These are phyloP conservation scores for Gymnoscopelus microlampas DNA, from an alignment of 2,797 vertebrate genomes.

Conservation along the genomic window DNA sequence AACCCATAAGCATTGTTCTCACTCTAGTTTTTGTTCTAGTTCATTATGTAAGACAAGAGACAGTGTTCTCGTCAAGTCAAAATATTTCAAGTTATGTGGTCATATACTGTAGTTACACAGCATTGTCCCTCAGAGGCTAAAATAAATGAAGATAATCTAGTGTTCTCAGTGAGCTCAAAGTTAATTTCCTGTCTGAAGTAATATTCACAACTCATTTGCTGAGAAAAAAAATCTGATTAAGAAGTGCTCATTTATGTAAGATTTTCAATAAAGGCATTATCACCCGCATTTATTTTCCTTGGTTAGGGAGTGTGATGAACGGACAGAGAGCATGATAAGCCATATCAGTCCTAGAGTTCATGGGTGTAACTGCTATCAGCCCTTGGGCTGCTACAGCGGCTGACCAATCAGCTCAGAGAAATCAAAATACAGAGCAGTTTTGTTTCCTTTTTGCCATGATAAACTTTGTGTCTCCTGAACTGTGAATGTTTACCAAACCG, in stretches of 20 bases:
- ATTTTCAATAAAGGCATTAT: no score
- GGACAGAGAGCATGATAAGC: no score
- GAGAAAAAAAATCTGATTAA: slow-evolving; percentile 12
- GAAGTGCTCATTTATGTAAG: neutral
- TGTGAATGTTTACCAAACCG: no score
- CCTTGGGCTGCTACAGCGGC: no score
- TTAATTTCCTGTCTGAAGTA: slow-evolving; percentile 66
- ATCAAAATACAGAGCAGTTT: no score
- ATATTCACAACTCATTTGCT: slow-evolving; percentile 60
- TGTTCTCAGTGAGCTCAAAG: slow-evolving; percentile 67
- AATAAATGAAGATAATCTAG: slow-evolving; percentile 22
- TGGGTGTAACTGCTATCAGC: no score
- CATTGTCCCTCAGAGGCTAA: slow-evolving; percentile 17
- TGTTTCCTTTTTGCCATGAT: no score
- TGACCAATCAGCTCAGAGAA: no score
- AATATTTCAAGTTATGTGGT: slow-evolving; percentile 28
- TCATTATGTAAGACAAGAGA: neutral
- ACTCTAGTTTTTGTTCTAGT: slow-evolving; percentile 23
- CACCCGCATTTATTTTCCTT: no score
- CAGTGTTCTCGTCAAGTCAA: slow-evolving; percentile 14
- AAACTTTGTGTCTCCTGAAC: no score
- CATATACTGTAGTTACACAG: neutral
- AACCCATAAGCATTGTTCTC: neutral
- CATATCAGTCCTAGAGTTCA: no score
- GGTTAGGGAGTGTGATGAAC: no score